Conservation (phyloP, 2,888 invertebrate species). For the Lycaena phlaeas region DNA sequence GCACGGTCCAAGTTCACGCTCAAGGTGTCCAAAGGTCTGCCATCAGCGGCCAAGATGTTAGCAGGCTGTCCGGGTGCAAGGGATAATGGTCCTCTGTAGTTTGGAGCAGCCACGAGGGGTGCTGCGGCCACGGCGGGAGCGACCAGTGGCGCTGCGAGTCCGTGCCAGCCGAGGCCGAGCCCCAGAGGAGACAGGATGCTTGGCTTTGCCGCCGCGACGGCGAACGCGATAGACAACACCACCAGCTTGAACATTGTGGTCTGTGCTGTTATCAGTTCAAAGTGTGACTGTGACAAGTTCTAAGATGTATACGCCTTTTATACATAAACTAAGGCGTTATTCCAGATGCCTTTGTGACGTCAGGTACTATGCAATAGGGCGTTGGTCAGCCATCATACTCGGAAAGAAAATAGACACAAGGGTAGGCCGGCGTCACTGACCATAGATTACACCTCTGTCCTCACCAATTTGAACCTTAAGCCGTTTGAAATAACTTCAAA, state of each 20-base stretch:
- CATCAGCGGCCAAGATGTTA: constrained; percentile 54
- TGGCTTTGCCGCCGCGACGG: constrained; percentile 68
- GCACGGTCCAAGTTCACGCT: constrained; percentile 62
- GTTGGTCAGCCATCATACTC: constrained; percentile 22
- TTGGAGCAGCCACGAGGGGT: constrained; percentile 23
- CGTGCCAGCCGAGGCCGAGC: constrained; percentile 18
- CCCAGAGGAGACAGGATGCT: constrained; percentile 31
- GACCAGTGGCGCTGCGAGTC: constrained; percentile 13
- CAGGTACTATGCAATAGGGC: constrained; percentile 23
- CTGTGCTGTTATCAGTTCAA: constrained; percentile 56
- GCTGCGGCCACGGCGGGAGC: constrained; percentile 21
- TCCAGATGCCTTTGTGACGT: constrained; percentile 48
- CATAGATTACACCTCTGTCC: too few species aligned
- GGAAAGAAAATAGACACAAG: constrained; percentile 23
- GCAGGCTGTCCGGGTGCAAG: constrained; percentile 60
- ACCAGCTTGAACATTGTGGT: constrained; percentile 73
- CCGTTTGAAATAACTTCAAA: constrained; percentile 47
- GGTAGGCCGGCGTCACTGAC: constrained; percentile 23
- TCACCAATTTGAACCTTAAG: constrained; percentile 68
- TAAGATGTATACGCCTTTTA: constrained; percentile 44
- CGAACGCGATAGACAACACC: constrained; percentile 76
- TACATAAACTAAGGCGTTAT: constrained; percentile 49
- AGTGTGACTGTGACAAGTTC: constrained; percentile 48
- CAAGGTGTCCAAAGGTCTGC: constrained; percentile 61
- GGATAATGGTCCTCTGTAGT: constrained; percentile 60